phyloP scores from a whole-genome alignment of 2,797 vertebrate genomes.

The Acropternis orthonyx region DNA sequence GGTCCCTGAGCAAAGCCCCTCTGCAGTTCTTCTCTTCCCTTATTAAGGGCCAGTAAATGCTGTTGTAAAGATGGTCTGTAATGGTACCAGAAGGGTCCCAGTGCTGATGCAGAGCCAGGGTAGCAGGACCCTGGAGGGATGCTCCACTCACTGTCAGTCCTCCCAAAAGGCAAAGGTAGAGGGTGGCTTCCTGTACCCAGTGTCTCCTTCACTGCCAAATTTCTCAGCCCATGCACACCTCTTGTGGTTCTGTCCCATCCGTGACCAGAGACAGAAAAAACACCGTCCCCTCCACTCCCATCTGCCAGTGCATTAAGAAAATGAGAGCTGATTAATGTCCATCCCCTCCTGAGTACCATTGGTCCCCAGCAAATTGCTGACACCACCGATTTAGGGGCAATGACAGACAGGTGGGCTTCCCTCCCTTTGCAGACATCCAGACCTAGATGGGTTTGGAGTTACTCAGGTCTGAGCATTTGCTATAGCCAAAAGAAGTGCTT shows the following conservation, averaged over 20 bases:
- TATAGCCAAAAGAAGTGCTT: background rate
- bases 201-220: rapidly evolving
- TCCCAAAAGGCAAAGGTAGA: rapidly evolving
- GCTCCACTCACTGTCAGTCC: rapidly evolving
- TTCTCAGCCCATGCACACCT: background rate
- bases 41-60: background rate
- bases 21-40: background rate
- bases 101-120: background rate
- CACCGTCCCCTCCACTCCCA: background rate
- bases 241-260: background rate
- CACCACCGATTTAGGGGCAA: background rate
- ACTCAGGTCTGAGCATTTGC: background rate
- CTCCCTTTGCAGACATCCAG: background rate
- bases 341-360: background rate
- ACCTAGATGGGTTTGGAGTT: background rate
- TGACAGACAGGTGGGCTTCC: background rate
- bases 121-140: background rate
- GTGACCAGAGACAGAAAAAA: background rate
- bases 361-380: background rate
- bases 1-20: background rate
- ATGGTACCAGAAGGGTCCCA: background rate
- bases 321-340: constrained; percentile 59
- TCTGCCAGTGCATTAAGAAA: constrained; percentile 18
- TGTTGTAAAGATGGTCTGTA: background rate
- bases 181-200: background rate